These are phyloP conservation scores for Semnopithecus entellus DNA, from an alignment of 2,113 vertebrate species.

Conservation along the genomic window DNA sequence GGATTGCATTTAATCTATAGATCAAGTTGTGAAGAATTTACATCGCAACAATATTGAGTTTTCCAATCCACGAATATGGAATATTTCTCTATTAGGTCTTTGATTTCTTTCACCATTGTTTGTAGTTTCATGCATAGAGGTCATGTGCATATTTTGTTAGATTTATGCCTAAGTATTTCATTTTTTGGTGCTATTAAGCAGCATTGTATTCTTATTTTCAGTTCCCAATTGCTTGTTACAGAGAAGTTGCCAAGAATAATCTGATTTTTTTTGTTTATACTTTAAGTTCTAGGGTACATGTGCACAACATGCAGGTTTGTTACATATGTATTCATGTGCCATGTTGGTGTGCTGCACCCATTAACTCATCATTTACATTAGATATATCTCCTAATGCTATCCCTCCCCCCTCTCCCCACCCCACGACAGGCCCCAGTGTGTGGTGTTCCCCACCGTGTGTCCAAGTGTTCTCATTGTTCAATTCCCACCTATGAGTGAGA, in stretches of 20 bases:
- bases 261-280: no score
- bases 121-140: not conserved
- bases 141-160: not conserved
- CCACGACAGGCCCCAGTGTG: fast-evolving
- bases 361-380: no score
- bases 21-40: not conserved
- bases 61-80: not conserved
- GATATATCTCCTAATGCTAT: no score
- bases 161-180: not conserved
- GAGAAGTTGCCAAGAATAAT: not conserved
- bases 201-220: not conserved
- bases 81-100: not conserved
- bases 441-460: no score
- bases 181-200: not conserved
- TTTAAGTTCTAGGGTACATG: no score
- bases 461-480: no score
- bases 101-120: not conserved
- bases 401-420: no score
- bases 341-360: not conserved
- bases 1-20: not conserved
- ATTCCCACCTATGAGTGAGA: no score
- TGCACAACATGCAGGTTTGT: no score
- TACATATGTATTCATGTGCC: no score
- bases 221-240: not conserved
- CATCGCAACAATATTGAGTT: not conserved